These are phyloP conservation scores for Burhinus oedicnemus DNA, from an alignment of 2,113 vertebrate species.

Conservation along the genomic window DNA sequence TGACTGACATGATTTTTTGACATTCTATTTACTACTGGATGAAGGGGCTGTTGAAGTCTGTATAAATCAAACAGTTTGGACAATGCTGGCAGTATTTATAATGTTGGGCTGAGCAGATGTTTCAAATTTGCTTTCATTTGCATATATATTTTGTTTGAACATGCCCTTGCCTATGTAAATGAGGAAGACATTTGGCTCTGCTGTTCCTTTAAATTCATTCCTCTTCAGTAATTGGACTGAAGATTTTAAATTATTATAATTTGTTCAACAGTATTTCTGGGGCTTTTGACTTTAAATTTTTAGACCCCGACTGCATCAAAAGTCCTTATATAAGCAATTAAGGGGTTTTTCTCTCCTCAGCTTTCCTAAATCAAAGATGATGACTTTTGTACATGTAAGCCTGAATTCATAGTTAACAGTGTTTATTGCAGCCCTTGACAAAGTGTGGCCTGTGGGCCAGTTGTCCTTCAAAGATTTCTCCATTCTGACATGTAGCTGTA, in stretches of 20 bases:
- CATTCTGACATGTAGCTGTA: not conserved
- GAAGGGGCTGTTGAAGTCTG: slow-evolving; percentile 82
- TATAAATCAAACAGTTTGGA: slow-evolving; percentile 79
- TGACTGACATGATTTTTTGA: slow-evolving; percentile 77
- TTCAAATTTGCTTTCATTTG: slow-evolving; percentile 88
- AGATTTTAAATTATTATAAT: slow-evolving; percentile 67
- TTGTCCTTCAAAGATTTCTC: not conserved
- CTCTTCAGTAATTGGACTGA: slow-evolving; percentile 66
- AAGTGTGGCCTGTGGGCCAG: not conserved
- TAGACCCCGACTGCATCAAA: not conserved
- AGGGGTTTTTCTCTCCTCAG: slow-evolving; percentile 20
- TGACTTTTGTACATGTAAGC: slow-evolving; percentile 8
- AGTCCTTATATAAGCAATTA: slow-evolving; percentile 24
- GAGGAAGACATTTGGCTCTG: slow-evolving; percentile 69
- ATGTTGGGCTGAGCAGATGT: slow-evolving; percentile 89
- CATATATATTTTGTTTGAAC: slow-evolving; percentile 87
- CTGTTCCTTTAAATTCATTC: slow-evolving; percentile 75
- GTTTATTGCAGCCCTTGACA: not conserved
- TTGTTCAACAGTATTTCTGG: slow-evolving; percentile 53
- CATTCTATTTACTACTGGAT: slow-evolving; percentile 73
- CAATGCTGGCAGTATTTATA: slow-evolving; percentile 78
- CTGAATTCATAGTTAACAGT: slow-evolving; percentile 1
- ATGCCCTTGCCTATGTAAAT: slow-evolving; percentile 85
- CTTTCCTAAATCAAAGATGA: slow-evolving; percentile 22
- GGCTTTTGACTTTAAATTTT: slow-evolving; percentile 40